A percentile compares a stretch with the other conserved stretches of the same genome.
Evolutionary conservation across 2,888 invertebrate species (phyloP).

Genomic region (Belgica antarctica): DNA sequence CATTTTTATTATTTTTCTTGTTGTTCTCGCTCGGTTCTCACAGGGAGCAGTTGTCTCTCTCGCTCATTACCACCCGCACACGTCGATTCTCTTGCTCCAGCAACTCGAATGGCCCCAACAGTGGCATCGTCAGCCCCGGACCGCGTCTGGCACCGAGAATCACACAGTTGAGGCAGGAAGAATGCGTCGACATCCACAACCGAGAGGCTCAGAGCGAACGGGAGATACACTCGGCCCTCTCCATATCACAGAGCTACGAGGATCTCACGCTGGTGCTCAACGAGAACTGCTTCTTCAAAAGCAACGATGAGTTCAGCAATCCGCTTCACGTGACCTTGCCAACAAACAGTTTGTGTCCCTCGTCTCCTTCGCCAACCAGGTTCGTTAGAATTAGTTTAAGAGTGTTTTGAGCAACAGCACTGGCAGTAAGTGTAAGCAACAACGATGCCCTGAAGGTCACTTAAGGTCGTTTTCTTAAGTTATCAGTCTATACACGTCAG

Average conservation of each 20-base stretch:
- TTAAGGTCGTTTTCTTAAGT: no score
- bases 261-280: conserved; percentile 72
- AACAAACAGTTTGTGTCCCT: conserved; percentile 55
- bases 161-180: conserved; percentile 83
- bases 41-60: conserved; percentile 34
- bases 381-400: conserved; percentile 46
- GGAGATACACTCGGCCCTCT: conserved; percentile 86
- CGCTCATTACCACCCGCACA: conserved; percentile 30
- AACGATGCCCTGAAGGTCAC: no score
- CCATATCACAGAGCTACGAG: conserved; percentile 93
- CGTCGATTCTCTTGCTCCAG: conserved; percentile 41
- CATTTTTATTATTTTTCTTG: conserved; percentile 24
- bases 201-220: conserved; percentile 90
- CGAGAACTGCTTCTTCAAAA: conserved; percentile 62
- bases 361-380: conserved; percentile 64
- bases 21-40: no score
- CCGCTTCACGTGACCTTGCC: conserved; percentile 57
- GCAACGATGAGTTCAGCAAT: conserved; percentile 54
- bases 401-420: conserved; percentile 45
- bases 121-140: conserved; percentile 35
- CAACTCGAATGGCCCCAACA: conserved; percentile 8
- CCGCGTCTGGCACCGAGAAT: conserved; percentile 79
- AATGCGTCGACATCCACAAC: conserved; percentile 77
- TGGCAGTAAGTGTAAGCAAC: no score
- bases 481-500: neutral